Base-by-base conservation (phyloP, 2,113 vertebrate species). In the Rhinichthys klamathensis region DNA sequence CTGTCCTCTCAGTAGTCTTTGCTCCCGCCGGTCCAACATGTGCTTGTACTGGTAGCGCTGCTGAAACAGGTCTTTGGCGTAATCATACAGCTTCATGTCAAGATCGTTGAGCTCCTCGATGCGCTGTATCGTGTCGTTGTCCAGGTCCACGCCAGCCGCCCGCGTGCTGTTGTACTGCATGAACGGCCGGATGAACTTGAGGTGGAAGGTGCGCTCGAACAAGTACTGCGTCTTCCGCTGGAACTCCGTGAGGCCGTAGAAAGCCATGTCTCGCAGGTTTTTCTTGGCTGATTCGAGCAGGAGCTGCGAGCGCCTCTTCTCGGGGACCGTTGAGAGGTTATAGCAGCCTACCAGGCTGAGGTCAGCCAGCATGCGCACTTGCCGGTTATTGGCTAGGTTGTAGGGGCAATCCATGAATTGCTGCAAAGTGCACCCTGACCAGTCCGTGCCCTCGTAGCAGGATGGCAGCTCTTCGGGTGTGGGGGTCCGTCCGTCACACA, bases 381-480 rank as follows among this genome's bases (percentile, higher is more conserved):
- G 93, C 0, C 98, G 96, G 95, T 99, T 99, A 94, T 97, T 99
- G 92, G 98, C 98, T 93, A 99, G 89, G 85, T 99, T 99, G 88
- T 99, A 99, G 0, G 98, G 98, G 92, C 98, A 99, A 85, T 98
- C 98, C 98, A 98, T 99, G 94, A 99, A 99, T 93, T 99, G 97
- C 94, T 97, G 97, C 90, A 99, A 96, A 0, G 97, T 99, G 94
- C 98, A 99, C 67, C 98, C 98, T 0, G 97, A 98, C 98, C 98
- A 99, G 89, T 99, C 98, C 0, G 96, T 96, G 89, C 98, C 98
- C 90, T 99, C 98, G 13, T 99, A 99, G 93, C 98, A 99, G 0
- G 97, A 93, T 0, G 98, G 98, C 91, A 99, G 94, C 94, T 99
- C 98, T 86, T 99, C 97, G 0, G 97, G 97, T 0, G 98, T 99